Percentiles rank a stretch among this genome's conserved stretches.
These are phyloP conservation scores for Cryptus viduatorius DNA, from an alignment of 2,888 invertebrate genomes.

Conservation along the genomic window DNA sequence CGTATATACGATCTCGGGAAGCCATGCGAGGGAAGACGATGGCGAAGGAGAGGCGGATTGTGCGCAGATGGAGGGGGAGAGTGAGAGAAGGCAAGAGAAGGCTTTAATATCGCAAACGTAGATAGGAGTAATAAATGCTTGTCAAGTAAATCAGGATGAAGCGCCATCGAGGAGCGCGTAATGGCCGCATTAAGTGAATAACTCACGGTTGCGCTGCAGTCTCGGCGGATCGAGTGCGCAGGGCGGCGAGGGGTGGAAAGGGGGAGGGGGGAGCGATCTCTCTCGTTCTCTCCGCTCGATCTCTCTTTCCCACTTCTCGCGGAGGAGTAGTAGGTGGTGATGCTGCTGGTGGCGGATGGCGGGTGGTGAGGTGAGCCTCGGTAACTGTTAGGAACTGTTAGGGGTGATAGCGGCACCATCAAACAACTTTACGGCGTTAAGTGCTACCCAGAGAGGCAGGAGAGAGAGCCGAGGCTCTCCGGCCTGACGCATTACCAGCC, in stretches of 20 bases:
- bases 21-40: neutral
- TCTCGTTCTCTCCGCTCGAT: constrained; percentile 54
- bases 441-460: constrained; percentile 73
- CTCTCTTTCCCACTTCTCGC: neutral
- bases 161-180: constrained; percentile 83
- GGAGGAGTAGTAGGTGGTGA: constrained; percentile 15
- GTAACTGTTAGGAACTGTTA: constrained; percentile 78
- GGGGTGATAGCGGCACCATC: constrained; percentile 81
- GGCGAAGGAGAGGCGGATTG: constrained; percentile 1
- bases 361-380: constrained; percentile 57
- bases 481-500: constrained; percentile 80
- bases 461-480: constrained; percentile 61
- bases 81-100: constrained; percentile 15
- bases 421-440: constrained; percentile 82
- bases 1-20: too few relatives aligned
- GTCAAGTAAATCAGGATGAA: constrained; percentile 84
- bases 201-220: constrained; percentile 79
- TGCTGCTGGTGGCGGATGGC: constrained; percentile 47
- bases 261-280: constrained; percentile 65
- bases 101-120: constrained; percentile 78
- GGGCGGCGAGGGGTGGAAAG: too few relatives aligned
- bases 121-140: constrained; percentile 83
- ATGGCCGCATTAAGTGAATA: constrained; percentile 84
- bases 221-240: constrained; percentile 70
- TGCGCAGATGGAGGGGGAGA: constrained; percentile 9